phyloP scores from a whole-genome alignment of 2,113 vertebrate genomes.

The Nothoprocta pentlandii region DNA sequence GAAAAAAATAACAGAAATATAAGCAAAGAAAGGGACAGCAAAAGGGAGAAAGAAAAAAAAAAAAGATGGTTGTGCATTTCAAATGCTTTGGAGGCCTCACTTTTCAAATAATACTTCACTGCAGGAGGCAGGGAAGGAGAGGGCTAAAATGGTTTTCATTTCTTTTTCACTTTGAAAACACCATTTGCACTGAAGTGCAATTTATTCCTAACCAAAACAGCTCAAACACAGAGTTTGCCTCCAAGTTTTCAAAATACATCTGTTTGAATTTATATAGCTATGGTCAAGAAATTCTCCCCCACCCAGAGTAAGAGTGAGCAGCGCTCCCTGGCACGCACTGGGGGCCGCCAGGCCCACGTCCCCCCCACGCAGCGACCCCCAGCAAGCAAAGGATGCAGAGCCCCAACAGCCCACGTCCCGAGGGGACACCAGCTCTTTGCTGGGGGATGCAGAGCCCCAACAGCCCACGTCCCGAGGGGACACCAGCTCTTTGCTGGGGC shows the following conservation, averaged over 20 bases:
- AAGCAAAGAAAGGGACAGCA: neutral
- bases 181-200: constrained; percentile 26
- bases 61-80: constrained; percentile 5
- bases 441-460: neutral
- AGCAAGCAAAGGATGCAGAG: neutral
- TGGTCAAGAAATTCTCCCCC: neutral
- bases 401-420: neutral
- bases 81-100: neutral
- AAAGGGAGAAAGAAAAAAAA: neutral
- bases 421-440: neutral
- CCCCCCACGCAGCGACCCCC: neutral
- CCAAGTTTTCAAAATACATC: neutral
- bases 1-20: neutral
- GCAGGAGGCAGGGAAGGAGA: neutral
- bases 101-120: neutral
- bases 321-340: neutral
- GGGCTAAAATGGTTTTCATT: constrained; percentile 1
- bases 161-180: constrained; percentile 46
- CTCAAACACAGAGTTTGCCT: neutral
- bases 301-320: rapidly evolving
- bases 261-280: rapidly evolving
- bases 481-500: too few relatives aligned
- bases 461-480: too few relatives aligned
- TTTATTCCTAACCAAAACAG: neutral
- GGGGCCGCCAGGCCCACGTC: too few relatives aligned